phyloP scores from a whole-genome alignment of 2,797 vertebrate species.

The Melanotaenia parkinsoni region DNA sequence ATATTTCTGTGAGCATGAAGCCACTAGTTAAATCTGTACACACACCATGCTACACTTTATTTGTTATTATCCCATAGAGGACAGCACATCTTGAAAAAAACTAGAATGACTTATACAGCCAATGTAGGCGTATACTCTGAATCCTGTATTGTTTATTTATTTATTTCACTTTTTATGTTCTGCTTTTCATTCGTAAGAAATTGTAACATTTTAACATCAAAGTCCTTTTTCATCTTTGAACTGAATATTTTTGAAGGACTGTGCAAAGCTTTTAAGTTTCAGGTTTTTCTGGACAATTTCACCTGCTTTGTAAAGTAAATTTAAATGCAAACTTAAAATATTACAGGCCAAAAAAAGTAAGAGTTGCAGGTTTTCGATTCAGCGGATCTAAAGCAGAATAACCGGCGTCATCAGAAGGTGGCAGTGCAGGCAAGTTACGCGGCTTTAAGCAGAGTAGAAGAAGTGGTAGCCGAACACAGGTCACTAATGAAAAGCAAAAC shows the following conservation, averaged over 20 bases:
- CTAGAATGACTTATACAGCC: constrained; percentile 11
- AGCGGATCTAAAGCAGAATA: background rate
- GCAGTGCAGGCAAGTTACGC: background rate
- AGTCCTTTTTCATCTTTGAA: constrained; percentile 1
- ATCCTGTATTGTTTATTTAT: background rate
- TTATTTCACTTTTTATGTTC: background rate
- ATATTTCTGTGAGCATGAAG: constrained; percentile 28
- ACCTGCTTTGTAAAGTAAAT: background rate
- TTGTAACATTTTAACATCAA: background rate
- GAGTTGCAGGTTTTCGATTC: background rate
- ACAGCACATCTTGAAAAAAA: constrained; percentile 18
- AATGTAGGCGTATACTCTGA: background rate
- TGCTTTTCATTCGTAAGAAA: constrained; percentile 4
- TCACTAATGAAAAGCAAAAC: background rate
- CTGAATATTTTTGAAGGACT: background rate
- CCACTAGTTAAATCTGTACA: constrained; percentile 47
- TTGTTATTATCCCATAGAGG: background rate
- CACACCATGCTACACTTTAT: constrained; percentile 23
- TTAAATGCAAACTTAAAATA: background rate
- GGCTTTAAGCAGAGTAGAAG: background rate
- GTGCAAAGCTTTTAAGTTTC: constrained; percentile 6
- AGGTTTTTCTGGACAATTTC: background rate
- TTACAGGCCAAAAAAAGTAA: background rate
- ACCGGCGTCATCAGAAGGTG: background rate
- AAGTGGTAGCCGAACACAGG: background rate